phyloP scores from a whole-genome alignment of 2,113 vertebrate genomes.

The Corynorhinus townsendii region DNA sequence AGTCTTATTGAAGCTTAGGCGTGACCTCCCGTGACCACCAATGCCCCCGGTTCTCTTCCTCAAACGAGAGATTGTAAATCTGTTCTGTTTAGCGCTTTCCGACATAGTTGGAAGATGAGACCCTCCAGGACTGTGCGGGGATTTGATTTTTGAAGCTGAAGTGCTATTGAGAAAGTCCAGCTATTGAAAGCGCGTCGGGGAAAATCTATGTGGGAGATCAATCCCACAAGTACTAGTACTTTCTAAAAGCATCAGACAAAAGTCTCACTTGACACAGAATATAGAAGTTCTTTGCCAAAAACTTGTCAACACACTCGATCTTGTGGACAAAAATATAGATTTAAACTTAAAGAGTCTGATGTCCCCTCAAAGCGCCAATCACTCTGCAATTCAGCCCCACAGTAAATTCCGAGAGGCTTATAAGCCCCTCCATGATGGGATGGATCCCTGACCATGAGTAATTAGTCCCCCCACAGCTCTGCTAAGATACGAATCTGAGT shows the following conservation, averaged over 20 bases:
- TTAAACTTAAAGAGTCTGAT: slow-evolving; percentile 71
- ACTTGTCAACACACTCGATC: slow-evolving; percentile 74
- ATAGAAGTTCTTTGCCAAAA: slow-evolving; percentile 72
- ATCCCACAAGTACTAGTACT: slow-evolving; percentile 71
- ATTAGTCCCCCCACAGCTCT: neutral
- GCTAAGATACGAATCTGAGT: neutral
- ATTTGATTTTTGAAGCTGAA: slow-evolving; percentile 70
- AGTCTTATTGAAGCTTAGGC: neutral
- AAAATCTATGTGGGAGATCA: slow-evolving; percentile 68
- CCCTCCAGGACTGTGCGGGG: slow-evolving; percentile 51
- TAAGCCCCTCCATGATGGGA: neutral
- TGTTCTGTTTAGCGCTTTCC: slow-evolving; percentile 47
- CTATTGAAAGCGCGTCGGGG: slow-evolving; percentile 71
- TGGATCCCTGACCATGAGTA: neutral
- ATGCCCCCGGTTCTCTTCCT: neutral
- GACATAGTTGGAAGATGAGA: slow-evolving; percentile 49
- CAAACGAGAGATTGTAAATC: slow-evolving; percentile 51
- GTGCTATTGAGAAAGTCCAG: slow-evolving; percentile 62
- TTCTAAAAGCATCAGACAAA: slow-evolving; percentile 73
- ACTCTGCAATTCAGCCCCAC: slow-evolving; percentile 47
- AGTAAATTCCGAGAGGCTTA: slow-evolving; percentile 59
- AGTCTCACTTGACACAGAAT: slow-evolving; percentile 71
- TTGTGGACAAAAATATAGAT: slow-evolving; percentile 72
- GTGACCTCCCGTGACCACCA: neutral
- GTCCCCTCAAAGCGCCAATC: slow-evolving; percentile 73